Percentiles rank a stretch among this genome's conserved stretches.
Conservation (phyloP, 1,140 invertebrate species). For the Phthorimaea operculella region DNA sequence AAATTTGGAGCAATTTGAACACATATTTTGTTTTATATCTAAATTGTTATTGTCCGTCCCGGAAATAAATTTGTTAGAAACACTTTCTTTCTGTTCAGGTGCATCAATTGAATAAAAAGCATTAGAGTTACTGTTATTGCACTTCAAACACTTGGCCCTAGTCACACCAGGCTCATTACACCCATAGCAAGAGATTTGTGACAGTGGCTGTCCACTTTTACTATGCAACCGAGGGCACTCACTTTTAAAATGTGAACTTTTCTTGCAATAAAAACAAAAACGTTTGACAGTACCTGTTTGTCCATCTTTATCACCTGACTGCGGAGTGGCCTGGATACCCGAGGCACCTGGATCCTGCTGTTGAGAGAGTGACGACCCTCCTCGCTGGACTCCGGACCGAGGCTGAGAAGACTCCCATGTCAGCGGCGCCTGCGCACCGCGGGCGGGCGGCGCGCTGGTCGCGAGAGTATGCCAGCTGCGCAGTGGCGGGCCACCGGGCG, state of each 20-base stretch:
- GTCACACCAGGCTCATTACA: too few relatives aligned
- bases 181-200: too few relatives aligned
- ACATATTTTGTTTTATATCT: too few relatives aligned
- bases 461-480: background rate
- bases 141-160: background rate
- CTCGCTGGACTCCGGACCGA: background rate
- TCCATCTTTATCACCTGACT: background rate
- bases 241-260: background rate
- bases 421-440: background rate
- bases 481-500: background rate
- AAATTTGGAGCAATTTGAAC: too few relatives aligned
- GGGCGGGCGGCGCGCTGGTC: background rate
- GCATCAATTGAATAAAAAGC: background rate
- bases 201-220: background rate
- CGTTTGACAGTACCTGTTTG: background rate
- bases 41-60: too few relatives aligned
- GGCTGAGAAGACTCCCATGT: background rate
- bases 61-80: too few relatives aligned
- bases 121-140: background rate
- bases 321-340: background rate
- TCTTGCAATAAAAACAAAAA: background rate
- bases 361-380: background rate
- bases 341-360: background rate
- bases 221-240: background rate
- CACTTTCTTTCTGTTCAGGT: too few relatives aligned